Percentiles rank a stretch among this genome's conserved stretches.
These are phyloP conservation scores for Pollenia labialis DNA, from an alignment of 2,888 invertebrate species.

Conservation along the genomic window DNA sequence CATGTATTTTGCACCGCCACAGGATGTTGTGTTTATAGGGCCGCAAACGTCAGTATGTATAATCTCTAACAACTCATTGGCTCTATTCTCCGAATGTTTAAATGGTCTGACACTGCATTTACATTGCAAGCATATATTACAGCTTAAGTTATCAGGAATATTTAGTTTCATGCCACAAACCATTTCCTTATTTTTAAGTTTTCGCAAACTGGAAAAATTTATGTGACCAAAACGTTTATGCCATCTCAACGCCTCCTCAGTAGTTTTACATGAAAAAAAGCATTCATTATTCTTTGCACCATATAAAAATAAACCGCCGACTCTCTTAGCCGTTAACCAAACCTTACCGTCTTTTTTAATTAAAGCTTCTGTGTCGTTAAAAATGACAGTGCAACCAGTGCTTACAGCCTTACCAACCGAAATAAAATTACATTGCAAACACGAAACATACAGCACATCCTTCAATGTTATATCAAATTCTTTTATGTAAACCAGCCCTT, in stretches of 20 bases:
- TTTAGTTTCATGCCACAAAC: too few species aligned
- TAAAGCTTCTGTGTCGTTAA: not conserved
- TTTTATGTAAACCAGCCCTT: too few species aligned
- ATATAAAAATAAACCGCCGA: conserved; percentile 1
- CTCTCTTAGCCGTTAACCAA: not conserved
- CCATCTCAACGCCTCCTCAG: not conserved
- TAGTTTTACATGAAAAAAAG: not conserved
- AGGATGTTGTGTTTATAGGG: not conserved
- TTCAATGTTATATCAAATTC: too few species aligned
- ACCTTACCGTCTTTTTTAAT: not conserved
- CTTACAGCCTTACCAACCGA: conserved; percentile 18
- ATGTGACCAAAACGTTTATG: conserved; percentile 31
- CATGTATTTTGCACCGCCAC: not conserved
- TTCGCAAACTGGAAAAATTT: conserved; percentile 12
- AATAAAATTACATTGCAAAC: not conserved
- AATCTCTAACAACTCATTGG: too few species aligned
- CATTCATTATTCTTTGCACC: not conserved
- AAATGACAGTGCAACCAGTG: conserved; percentile 2
- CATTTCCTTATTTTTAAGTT: conserved; percentile 4
- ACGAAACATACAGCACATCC: too few species aligned
- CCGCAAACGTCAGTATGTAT: not conserved
- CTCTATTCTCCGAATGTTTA: too few species aligned
- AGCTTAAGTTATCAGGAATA: too few species aligned
- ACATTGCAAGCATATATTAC: too few species aligned
- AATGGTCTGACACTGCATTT: too few species aligned